Base-by-base conservation (phyloP, 2,888 invertebrate genomes). In the Drosophila suboccidentalis region DNA sequence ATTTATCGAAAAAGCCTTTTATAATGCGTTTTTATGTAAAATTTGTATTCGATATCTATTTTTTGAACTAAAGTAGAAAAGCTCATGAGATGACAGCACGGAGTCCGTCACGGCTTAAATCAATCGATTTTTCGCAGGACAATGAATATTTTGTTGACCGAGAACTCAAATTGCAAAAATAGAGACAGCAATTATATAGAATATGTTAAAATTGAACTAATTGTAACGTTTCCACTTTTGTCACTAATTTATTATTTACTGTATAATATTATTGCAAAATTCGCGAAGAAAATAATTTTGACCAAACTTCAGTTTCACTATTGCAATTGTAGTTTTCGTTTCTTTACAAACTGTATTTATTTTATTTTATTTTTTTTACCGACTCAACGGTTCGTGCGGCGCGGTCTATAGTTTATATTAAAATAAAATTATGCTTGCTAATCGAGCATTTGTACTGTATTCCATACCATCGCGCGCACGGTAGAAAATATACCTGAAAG, bases 81-180 rank as follows among this genome's bases (percentile, higher is more conserved):
- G 84, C 84, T 85, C 76, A 11, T 51, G 58, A 72, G 66, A 55
- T 86, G 73, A 74, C 80, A 77, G 72, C 60, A 47, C 62, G 43
- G 38, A 50, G 8, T 59, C 50, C 55, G 66, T 60, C 62, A 80
- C 83, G 72, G 75, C 63, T 71, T 53, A 71, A 87, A 70, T 54
- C 51, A 84, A 85, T 85, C 89, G 84, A 85, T 85, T 85, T 85
- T 85, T 89, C 84, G n/a, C 87, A 84, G 84, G 76, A 80, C 74
- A 87, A 80, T 64, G 69, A 71, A 58, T 75, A 55, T 44, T 66
- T 71, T 69, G 76, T 82, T 80, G 67, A 72, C 76, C 79, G 44
- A 78, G 61, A 58, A 50, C 29, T 32, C 2, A 29, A 61, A 15
- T 36, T 49, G 26, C 10, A 13, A n/a, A 10, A 8, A 13, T 29